Evolutionary conservation across 2,113 vertebrate genomes (phyloP).

Genomic region (Mionectes macconnelli): DNA sequence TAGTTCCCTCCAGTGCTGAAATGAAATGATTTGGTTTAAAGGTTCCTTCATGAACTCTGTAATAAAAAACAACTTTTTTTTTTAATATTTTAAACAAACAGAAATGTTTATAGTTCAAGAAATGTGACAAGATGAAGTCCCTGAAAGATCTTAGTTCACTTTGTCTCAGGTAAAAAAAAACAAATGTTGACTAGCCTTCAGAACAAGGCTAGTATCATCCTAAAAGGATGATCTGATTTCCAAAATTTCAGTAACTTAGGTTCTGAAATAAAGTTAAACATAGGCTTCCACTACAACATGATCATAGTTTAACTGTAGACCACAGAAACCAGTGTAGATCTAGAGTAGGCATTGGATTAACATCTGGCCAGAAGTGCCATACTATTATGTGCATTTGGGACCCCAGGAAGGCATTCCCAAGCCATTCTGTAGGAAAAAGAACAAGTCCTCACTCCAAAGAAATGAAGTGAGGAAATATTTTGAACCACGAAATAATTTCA

Average conservation of each 20-base stretch:
- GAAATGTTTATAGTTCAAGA: neutral
- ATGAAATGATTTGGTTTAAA: neutral
- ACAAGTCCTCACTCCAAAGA: neutral
- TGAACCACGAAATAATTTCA: neutral
- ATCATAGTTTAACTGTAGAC: neutral
- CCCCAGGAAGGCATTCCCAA: neutral
- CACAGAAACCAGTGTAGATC: neutral
- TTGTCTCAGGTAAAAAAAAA: neutral
- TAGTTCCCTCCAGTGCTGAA: neutral
- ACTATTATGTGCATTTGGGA: neutral
- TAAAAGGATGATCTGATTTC: neutral
- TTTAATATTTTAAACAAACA: neutral
- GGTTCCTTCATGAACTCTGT: neutral
- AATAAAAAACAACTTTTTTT: neutral
- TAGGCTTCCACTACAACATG: neutral
- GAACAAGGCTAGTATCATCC: neutral
- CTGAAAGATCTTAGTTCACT: neutral
- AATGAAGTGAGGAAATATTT: neutral
- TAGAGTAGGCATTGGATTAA: neutral
- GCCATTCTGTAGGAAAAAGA: neutral
- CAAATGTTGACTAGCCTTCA: neutral
- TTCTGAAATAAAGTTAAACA: neutral
- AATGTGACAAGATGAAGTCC: neutral
- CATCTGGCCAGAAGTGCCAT: neutral
- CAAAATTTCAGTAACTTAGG: neutral